Conservation (phyloP, 2,113 vertebrate species). For the Chloropsis cyanopogon region DNA sequence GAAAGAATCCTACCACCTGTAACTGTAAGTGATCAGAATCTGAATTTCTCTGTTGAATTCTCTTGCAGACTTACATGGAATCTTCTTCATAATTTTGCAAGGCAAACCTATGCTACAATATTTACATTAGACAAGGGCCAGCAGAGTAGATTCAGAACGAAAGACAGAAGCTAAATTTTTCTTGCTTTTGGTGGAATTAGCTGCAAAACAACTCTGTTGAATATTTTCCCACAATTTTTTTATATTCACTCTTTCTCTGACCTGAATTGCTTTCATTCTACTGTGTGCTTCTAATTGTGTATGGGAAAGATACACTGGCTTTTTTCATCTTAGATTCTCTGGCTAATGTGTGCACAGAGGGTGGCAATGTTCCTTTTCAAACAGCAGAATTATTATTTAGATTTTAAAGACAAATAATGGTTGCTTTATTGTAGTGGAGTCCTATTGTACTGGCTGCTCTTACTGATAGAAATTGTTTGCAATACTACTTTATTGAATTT, state of each 20-base stretch:
- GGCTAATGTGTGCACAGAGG: neutral
- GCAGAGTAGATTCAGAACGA: neutral
- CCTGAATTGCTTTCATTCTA: neutral
- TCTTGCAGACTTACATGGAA: neutral
- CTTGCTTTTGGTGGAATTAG: neutral
- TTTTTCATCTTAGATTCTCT: neutral
- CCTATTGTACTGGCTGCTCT: neutral
- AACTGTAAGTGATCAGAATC: neutral
- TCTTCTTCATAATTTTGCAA: neutral
- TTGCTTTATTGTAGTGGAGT: neutral
- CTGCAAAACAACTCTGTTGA: neutral
- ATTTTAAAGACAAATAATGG: neutral
- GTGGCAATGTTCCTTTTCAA: neutral
- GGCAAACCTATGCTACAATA: neutral
- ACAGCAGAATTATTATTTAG: neutral
- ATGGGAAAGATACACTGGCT: neutral
- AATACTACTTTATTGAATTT: neutral
- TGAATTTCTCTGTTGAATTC: neutral
- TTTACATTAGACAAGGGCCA: neutral
- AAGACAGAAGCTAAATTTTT: neutral
- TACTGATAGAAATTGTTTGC: neutral
- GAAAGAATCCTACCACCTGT: neutral
- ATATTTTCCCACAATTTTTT: neutral
- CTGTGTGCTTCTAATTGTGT: neutral
- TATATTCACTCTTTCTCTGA: neutral